Conservation (phyloP, 2,888 invertebrate species). For the Keiferia lycopersicella region DNA sequence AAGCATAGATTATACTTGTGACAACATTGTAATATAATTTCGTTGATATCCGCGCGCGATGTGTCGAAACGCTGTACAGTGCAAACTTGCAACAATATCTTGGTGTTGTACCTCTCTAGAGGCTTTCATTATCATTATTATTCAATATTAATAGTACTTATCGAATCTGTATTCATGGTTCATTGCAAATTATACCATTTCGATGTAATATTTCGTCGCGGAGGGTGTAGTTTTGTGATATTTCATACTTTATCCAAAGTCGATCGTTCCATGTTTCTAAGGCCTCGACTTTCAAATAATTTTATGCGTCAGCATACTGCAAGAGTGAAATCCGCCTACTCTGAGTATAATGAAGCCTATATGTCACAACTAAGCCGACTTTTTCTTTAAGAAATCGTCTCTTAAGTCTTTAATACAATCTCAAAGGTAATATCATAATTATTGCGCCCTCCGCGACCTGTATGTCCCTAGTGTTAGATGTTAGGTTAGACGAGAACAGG, state of each 20-base stretch:
- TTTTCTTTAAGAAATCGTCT: background rate
- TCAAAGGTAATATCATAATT: background rate
- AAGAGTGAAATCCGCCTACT: background rate
- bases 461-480: conserved; percentile 77
- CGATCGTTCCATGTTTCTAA: background rate
- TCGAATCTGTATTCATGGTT: conserved; percentile 70
- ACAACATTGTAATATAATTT: background rate
- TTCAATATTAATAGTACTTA: conserved; percentile 75
- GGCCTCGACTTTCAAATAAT: background rate
- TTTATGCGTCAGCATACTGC: background rate
- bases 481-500: conserved; percentile 78
- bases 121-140: conserved; percentile 60
- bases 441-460: conserved; percentile 75
- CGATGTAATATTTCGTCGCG: conserved; percentile 75
- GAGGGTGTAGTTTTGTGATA: conserved; percentile 60
- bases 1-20: background rate
- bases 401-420: background rate
- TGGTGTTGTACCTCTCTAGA: conserved; percentile 60
- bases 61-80: conserved; percentile 32
- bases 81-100: conserved; percentile 36
- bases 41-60: conserved; percentile 32
- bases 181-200: conserved; percentile 64
- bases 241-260: conserved; percentile 16
- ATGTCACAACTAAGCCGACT: background rate
- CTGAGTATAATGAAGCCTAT: background rate